Percentiles rank a stretch among this genome's conserved stretches.
These are phyloP conservation scores for Coturnix japonica DNA, from an alignment of 2,113 vertebrate species.

Conservation along the genomic window DNA sequence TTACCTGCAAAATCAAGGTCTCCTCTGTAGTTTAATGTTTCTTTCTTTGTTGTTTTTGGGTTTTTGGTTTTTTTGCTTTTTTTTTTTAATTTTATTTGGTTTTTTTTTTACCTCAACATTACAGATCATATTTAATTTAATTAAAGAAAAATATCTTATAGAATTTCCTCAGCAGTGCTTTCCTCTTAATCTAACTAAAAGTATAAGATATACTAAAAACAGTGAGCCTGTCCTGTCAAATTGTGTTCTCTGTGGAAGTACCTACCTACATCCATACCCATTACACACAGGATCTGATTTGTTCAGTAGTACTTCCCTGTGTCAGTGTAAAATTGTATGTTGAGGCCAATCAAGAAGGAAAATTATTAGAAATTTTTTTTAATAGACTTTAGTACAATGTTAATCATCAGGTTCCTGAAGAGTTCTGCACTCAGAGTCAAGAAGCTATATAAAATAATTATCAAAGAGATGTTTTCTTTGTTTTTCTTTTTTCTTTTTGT, in stretches of 20 bases:
- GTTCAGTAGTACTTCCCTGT: background rate
- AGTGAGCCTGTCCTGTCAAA: background rate
- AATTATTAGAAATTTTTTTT: rapidly evolving
- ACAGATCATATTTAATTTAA: background rate
- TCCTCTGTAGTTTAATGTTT: background rate
- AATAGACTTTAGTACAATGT: background rate
- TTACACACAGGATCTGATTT: background rate
- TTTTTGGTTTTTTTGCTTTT: too few species aligned
- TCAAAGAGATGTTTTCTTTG: background rate
- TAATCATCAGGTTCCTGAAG: background rate
- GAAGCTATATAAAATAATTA: background rate
- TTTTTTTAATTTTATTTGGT: too few species aligned
- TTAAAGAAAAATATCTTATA: background rate
- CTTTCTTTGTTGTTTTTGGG: background rate
- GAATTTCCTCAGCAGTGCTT: background rate
- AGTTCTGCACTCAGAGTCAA: background rate
- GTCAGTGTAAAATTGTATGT: background rate
- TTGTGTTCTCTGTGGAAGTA: background rate
- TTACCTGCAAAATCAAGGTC: background rate
- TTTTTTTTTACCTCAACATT: background rate
- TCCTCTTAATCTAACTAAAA: background rate
- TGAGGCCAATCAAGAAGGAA: background rate
- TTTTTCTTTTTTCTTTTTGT: background rate
- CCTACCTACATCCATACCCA: background rate
- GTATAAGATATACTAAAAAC: background rate